These are phyloP conservation scores for Lagenorhynchus albirostris DNA, from an alignment of 2,113 vertebrate species.

Conservation along the genomic window DNA sequence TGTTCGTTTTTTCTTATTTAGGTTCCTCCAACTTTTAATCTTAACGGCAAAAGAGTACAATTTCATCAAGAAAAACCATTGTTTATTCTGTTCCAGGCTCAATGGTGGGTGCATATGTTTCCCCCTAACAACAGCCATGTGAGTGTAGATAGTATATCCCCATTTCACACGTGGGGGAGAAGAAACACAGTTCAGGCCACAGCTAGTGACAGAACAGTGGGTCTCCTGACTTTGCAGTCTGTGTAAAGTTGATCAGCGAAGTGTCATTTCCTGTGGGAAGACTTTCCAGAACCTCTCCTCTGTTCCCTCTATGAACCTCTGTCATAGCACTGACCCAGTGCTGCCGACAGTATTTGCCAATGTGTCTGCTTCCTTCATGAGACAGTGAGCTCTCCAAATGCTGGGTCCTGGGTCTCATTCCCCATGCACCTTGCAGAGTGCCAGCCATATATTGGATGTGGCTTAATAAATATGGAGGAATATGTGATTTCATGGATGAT, in stretches of 20 bases:
- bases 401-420: not conserved
- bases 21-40: conserved; percentile 36
- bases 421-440: not conserved
- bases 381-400: not conserved
- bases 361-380: not conserved
- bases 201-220: not conserved
- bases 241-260: not conserved
- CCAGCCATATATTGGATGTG: not conserved
- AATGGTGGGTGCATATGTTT: not conserved
- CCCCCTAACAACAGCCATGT: not conserved
- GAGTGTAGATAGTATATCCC: not conserved
- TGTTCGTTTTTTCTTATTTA: not conserved
- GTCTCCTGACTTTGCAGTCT: not conserved
- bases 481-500: not conserved
- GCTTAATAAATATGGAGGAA: not conserved
- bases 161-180: not conserved
- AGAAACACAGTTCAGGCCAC: not conserved
- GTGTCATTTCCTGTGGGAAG: not conserved
- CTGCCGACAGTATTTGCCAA: not conserved
- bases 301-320: not conserved
- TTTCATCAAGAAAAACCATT: not conserved
- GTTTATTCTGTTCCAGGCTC: not conserved
- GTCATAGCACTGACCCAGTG: not conserved
- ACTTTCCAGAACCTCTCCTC: not conserved
- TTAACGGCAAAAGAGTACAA: not conserved